phyloP scores from a whole-genome alignment of 2,113 vertebrate genomes.

The Orthochromis malagaraziensis region DNA sequence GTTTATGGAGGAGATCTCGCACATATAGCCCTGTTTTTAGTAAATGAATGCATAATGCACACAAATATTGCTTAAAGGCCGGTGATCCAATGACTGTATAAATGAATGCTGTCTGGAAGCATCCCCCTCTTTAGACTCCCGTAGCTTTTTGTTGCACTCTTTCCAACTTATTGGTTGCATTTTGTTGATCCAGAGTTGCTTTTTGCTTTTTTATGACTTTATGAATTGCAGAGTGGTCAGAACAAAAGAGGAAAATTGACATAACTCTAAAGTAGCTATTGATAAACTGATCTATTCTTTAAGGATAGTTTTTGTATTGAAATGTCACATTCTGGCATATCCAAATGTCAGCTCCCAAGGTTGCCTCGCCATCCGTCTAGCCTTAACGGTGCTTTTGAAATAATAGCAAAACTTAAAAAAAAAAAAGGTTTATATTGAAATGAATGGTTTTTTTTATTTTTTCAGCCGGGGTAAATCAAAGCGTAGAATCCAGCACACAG shows the following conservation, averaged over 20 bases:
- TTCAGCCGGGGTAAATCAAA: neutral
- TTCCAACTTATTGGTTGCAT: constrained; percentile 1
- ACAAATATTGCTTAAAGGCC: neutral
- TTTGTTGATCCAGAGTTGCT: neutral
- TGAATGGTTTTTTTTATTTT: fast-evolving
- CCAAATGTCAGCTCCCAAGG: constrained; percentile 73
- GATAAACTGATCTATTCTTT: constrained; percentile 59
- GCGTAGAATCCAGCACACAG: neutral
- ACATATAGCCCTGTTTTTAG: neutral
- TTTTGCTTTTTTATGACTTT: neutral
- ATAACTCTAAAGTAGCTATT: constrained; percentile 56
- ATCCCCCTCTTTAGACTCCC: neutral
- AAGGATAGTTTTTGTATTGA: constrained; percentile 65
- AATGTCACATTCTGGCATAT: constrained; percentile 72
- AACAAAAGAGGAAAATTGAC: constrained; percentile 43
- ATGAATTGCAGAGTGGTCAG: constrained; percentile 13
- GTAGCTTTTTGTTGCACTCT: neutral
- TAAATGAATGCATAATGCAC: neutral
- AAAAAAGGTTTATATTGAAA: constrained; percentile 4
- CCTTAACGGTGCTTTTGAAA: constrained; percentile 53
- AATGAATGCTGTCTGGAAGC: constrained; percentile 12
- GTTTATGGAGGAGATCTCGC: neutral
- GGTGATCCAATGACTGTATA: neutral
- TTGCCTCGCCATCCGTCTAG: constrained; percentile 48
- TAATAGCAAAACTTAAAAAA: constrained; percentile 34